Evolutionary conservation across 2,113 vertebrate genomes (phyloP), one percentile per base, ranked within the genome.

Genomic region (Ptilonorhynchus violaceus): DNA sequence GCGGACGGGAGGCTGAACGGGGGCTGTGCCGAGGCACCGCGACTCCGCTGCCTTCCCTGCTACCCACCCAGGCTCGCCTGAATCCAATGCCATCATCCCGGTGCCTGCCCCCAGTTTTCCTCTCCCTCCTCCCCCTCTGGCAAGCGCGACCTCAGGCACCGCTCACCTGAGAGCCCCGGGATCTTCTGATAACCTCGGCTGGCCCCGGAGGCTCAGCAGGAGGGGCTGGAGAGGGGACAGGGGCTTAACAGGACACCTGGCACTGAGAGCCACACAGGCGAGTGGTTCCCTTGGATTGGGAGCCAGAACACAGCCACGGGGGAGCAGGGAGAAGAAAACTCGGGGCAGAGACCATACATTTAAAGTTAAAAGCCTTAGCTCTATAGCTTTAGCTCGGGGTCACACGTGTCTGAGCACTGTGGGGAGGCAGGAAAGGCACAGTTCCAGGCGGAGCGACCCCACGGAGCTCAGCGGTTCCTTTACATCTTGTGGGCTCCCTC

Each of bases 181-280:
- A 16, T 13, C 30, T n/a, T 33, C 79, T 19, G 15, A 55, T 24
- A 6, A 13, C 41, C 64, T 37, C 13, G 64, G 28, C 53, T 16
- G 39, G 9, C 17, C 27, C 70, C 18, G 31, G 42, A 50, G 62
- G 42, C 18, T 56, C 6, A 0, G 13, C n/a, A 19, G 3, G 22
- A 63, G 42, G 3, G 12, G 18, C 52, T 18, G 49, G 14, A 19
- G 24, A 14, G 8, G 37, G 21, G 7, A 10, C 20, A 27, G 28
- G 53, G n/a, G 16, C 46, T 60, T 9, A 9, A 20, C 7, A 2
- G 39, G 6, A 30, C 42, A 42, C 25, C 28, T 39, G 47, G 39
- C 10, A 2, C 21, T 35, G n/a, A 15, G 41, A 4, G 68, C 12
- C 33, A 7, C 1, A 3, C 6, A 30, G 53, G 2, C 0, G 0